phyloP scores from a whole-genome alignment of 2,113 vertebrate species.

The Nasalis larvatus region DNA sequence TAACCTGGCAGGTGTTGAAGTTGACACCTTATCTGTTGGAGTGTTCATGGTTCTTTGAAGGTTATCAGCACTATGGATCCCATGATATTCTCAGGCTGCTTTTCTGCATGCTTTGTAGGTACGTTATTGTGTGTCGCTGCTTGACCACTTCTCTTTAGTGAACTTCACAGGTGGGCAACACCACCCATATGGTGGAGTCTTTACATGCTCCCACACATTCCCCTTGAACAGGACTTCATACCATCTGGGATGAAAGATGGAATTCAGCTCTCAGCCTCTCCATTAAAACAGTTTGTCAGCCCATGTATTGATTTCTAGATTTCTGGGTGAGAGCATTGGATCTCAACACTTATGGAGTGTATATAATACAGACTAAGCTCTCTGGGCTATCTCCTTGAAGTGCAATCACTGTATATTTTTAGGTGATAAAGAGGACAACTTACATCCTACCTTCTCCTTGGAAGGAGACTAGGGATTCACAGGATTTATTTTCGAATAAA shows the following conservation, averaged over 20 bases:
- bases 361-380: not conserved
- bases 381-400: not conserved
- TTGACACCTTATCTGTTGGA: not conserved
- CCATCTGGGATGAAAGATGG: not conserved
- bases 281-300: not conserved
- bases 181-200: too few species aligned
- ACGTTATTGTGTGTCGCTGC: not conserved
- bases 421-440: not conserved
- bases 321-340: not conserved
- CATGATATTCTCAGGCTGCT: not conserved
- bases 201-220: accelerated
- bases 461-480: not conserved
- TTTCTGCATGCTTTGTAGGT: not conserved
- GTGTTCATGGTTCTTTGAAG: not conserved
- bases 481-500: not conserved
- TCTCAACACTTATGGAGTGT: not conserved
- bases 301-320: not conserved
- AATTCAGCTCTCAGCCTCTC: not conserved
- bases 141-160: not conserved
- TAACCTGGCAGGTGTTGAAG: not conserved
- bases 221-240: not conserved
- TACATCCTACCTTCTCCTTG: not conserved
- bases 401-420: not conserved
- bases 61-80: accelerated
- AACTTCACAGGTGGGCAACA: not conserved